phyloP scores from a whole-genome alignment of 2,888 invertebrate species.

The Tachina grossa region DNA sequence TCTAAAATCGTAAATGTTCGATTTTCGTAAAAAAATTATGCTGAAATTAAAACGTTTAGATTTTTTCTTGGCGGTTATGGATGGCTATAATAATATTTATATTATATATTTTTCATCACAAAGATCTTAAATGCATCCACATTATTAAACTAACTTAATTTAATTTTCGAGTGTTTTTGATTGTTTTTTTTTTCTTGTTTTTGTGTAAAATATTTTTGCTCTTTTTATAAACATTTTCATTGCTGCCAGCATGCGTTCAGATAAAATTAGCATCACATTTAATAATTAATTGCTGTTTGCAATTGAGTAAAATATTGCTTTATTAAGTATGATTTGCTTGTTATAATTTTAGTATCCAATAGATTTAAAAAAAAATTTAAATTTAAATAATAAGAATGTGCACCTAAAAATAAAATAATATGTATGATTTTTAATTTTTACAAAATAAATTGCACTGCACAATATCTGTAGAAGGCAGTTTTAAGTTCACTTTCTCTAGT shows the following conservation, averaged over 20 bases:
- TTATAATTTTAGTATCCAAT: constrained; percentile 24
- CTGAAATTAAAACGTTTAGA: too few relatives aligned
- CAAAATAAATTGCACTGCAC: too few relatives aligned
- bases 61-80: too few relatives aligned
- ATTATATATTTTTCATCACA: neutral
- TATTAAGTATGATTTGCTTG: constrained; percentile 65
- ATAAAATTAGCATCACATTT: constrained; percentile 72
- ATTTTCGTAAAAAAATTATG: too few relatives aligned
- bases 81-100: too few relatives aligned
- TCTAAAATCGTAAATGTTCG: too few relatives aligned
- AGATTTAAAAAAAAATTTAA: neutral
- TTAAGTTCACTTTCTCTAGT: too few relatives aligned
- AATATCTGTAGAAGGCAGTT: too few relatives aligned
- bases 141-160: constrained; percentile 1
- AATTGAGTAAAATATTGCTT: constrained; percentile 72
- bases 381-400: too few relatives aligned
- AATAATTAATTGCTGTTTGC: constrained; percentile 72
- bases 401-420: too few relatives aligned
- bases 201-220: constrained; percentile 25
- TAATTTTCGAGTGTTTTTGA: constrained; percentile 38
- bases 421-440: too few relatives aligned
- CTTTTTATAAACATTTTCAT: constrained; percentile 28
- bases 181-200: neutral
- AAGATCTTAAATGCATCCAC: too few relatives aligned
- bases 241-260: constrained; percentile 58